Percentiles rank a stretch among this genome's conserved stretches.
phyloP scores from a whole-genome alignment of 2,888 invertebrate genomes.

The Agrotis ipsilon region DNA sequence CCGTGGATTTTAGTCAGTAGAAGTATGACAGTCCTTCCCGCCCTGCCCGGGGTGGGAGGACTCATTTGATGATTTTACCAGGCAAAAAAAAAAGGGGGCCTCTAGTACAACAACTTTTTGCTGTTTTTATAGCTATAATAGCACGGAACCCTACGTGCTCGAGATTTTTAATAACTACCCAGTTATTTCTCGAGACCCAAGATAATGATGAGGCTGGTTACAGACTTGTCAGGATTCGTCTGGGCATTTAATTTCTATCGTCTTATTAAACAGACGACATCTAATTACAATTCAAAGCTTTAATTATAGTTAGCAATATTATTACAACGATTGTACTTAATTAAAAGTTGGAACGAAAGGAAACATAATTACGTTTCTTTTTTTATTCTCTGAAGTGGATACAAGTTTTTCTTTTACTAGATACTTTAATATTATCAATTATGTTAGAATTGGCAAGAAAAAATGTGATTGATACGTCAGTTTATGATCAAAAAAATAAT shows the following conservation, averaged over 20 bases:
- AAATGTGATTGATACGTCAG: too few relatives aligned
- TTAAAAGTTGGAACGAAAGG: constrained; percentile 13
- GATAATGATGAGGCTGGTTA: constrained; percentile 19
- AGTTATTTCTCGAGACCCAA: constrained; percentile 11
- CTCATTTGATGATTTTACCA: too few relatives aligned
- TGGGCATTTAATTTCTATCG: constrained; percentile 27
- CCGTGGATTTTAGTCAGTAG: too few relatives aligned
- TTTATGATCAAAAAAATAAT: too few relatives aligned
- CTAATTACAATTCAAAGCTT: constrained; percentile 29
- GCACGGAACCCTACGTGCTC: too few relatives aligned
- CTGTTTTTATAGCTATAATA: too few relatives aligned
- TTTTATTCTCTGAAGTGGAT: not conserved
- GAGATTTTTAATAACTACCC: not conserved
- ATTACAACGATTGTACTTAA: constrained; percentile 9
- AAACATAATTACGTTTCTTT: constrained; percentile 9
- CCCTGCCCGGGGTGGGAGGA: too few relatives aligned
- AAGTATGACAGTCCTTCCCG: too few relatives aligned
- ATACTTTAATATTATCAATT: not conserved
- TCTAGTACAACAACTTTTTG: too few relatives aligned
- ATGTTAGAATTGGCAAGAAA: not conserved
- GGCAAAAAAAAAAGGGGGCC: too few relatives aligned
- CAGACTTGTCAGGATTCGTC: constrained; percentile 4
- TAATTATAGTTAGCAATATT: constrained; percentile 16
- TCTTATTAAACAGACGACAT: not conserved
- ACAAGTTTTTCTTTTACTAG: too few relatives aligned